phyloP scores from a whole-genome alignment of 2,797 vertebrate species.

The Spatula versicolor region DNA sequence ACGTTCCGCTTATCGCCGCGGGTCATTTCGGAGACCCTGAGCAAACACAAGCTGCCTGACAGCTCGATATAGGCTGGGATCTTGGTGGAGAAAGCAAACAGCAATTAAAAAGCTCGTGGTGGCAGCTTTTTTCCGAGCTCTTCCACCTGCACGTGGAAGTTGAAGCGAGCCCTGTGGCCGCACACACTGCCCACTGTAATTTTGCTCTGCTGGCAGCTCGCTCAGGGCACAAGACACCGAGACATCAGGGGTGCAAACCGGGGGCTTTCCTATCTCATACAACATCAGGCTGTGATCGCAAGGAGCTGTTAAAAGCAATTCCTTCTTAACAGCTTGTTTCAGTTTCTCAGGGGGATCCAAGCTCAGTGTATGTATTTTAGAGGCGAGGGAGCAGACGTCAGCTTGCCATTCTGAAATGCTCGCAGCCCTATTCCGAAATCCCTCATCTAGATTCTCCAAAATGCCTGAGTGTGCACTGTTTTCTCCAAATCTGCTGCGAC shows the following conservation, averaged over 20 bases:
- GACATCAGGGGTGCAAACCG: background rate
- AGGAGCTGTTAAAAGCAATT: background rate
- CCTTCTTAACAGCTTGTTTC: background rate
- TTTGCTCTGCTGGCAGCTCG: background rate
- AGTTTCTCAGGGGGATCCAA: background rate
- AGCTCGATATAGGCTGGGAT: background rate
- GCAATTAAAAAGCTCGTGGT: background rate
- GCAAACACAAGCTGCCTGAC: background rate
- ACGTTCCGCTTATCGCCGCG: background rate
- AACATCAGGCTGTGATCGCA: background rate
- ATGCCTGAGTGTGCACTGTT: background rate
- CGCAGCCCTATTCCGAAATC: background rate
- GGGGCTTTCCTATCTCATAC: rapidly evolving
- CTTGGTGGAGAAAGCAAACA: background rate
- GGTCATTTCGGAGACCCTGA: background rate
- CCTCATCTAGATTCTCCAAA: background rate
- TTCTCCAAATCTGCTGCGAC: background rate
- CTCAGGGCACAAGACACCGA: background rate
- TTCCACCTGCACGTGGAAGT: background rate
- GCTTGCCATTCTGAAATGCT: background rate
- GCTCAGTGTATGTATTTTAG: background rate
- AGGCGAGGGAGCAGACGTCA: background rate
- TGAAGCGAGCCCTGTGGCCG: background rate
- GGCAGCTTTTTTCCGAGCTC: background rate
- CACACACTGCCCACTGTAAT: rapidly evolving